Evolutionary conservation across 2,888 invertebrate genomes (phyloP), one percentile per base, ranked within the genome.

Genomic region (Lottia scabra): DNA sequence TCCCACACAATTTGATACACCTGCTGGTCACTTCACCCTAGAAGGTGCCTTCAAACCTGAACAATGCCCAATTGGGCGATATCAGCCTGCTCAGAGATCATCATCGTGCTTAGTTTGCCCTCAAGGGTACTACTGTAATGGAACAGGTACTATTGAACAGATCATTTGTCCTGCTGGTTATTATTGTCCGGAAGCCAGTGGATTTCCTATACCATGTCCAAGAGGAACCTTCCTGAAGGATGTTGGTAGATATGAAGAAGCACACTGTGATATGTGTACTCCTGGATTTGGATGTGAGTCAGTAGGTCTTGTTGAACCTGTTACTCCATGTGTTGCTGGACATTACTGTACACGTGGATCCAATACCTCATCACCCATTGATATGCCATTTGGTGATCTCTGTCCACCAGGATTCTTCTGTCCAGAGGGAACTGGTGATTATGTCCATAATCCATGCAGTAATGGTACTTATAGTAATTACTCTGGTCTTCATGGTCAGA

Each of bases 341-440:
- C 86, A 85, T 76, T 88, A 86, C 74, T 88, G 88, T 68, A 56
- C 76, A 1, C 76, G 74, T 38, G 85, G 84, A 19, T 80, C 84
- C 10, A 78, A 79, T 67, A 81, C 77, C 2, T 74, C 83, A 48
- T 77, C 76, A 8, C 84, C 84, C 1, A 69, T 83, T 16, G 76
- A 70, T 12, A 71, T 80, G 76, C 63, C 78, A 0, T 81, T 81
- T 68, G 88, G 85, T 12, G 84, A 84, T 65, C 74, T 85, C 6
- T 88, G 88, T 73, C 88, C 87, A 6, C 80, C 82, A 1, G 88
- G 88, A 0, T 86, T 85, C 74, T 88, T 81, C 76, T 88, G 88
- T 72, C 84, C 83, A 0, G 79, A 80, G 44, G 86, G 83, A 13
- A 88, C 87, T 3, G 74, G 78, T 8, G 76, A 82, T n/a, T 87